Percentiles rank a stretch among this genome's conserved stretches.
Conservation (phyloP, 92 coral and sea anemone species). For the Phenganax stokvisi region DNA sequence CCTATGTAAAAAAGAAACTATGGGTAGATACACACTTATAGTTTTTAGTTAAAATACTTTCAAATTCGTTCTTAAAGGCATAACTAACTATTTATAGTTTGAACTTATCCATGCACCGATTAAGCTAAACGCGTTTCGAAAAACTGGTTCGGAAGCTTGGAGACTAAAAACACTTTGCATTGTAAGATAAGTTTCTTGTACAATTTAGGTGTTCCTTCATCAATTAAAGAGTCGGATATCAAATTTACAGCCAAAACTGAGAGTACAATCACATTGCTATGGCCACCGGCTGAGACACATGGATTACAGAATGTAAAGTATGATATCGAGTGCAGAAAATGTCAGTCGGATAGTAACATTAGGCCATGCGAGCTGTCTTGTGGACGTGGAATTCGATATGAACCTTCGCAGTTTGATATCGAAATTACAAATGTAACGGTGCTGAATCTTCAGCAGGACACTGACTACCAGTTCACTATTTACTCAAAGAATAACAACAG, state of each 20-base stretch:
- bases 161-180: neutral
- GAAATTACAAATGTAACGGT: constrained; percentile 47
- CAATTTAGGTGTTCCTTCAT: constrained; percentile 9
- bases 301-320: constrained; percentile 22
- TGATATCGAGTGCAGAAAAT: constrained; percentile 57
- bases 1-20: too few relatives aligned
- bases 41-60: too few relatives aligned
- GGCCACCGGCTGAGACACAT: neutral
- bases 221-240: neutral
- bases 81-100: too few relatives aligned
- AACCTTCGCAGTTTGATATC: constrained; percentile 47
- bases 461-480: constrained; percentile 55
- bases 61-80: too few relatives aligned
- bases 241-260: neutral
- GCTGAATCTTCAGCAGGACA: constrained; percentile 46
- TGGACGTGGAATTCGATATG: constrained; percentile 29
- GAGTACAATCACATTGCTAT: neutral
- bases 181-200: neutral
- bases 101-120: too few relatives aligned
- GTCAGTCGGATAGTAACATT: constrained; percentile 42
- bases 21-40: too few relatives aligned
- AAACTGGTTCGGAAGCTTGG: neutral
- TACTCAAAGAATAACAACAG: constrained; percentile 51
- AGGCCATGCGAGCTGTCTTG: constrained; percentile 49
- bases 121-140: too few relatives aligned